Base-by-base conservation (phyloP, 2,797 vertebrate genomes). In the Enoplosus armatus region DNA sequence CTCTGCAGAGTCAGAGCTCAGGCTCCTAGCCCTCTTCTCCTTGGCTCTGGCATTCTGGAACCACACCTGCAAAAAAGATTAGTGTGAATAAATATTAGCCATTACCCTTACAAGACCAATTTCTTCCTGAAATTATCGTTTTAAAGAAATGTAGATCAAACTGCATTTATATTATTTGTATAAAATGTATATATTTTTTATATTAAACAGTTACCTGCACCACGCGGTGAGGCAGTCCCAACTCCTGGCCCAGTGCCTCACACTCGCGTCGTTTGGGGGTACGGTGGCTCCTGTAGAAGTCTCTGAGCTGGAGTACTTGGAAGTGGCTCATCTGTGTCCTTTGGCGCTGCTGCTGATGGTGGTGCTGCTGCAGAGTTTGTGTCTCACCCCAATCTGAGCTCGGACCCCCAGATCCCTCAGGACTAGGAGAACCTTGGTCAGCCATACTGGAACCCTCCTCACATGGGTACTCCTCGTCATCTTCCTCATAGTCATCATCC, bases 1-100 rank as follows among this genome's bases (percentile, higher is more conserved):
- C 76, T 94, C 93, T 71, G 90, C 93, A 80, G 93, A 90, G 75
- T 95, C 93, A 64, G 92, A 93, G 73, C 90, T 92, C 71, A 94
- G 82, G 80, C 92, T 92, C 71, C 92, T 98, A 79, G 98, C 96
- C 92, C 99, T 98, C 92, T 99, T 99, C 89, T 99, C 98, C 94
- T 99, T 99, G 15, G 98, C 98, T 91, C 98, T 95, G 86, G 98
- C 98, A 90, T 99, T 99, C 94, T 99, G 98, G 95, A 99, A 99
- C 98, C 98, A 99, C 92, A 99, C 98, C 94, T 95, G 72, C 51
- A 82, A 75, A 73, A 81, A 58, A 29, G 1, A 72, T 72, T 72
- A 5, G 26, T 37, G 79, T 60, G 12, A 64, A 72, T 43, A 45
- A 62, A 59, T 72, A 63, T 85, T 18, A 67, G 39, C 12, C 20